phyloP scores from a whole-genome alignment of 2,888 invertebrate species.

The Leptinotarsa rubiginosa region DNA sequence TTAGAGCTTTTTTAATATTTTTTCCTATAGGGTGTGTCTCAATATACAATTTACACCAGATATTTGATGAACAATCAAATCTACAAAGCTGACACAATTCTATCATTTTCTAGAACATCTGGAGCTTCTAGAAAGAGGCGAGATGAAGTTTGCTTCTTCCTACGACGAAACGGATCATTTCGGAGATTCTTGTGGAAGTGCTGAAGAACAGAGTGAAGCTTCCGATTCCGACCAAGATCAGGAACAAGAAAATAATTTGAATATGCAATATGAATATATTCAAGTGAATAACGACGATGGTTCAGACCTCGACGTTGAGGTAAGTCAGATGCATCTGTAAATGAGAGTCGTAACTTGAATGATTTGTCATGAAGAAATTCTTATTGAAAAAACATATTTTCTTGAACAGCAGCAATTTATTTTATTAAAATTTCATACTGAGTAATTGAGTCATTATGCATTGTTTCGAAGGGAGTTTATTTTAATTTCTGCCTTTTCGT shows the following conservation, averaged over 20 bases:
- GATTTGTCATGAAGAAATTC: no score
- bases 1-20: no score
- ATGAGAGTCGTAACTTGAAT: no score
- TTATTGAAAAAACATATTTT: no score
- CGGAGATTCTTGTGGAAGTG: conserved; percentile 72
- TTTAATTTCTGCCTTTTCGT: conserved; percentile 32
- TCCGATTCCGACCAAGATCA: conserved; percentile 71
- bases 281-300: conserved; percentile 64
- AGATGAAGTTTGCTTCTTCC: conserved; percentile 82
- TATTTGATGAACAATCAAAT: no score
- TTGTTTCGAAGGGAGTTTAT: no score
- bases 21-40: no score
- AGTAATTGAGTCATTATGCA: no score
- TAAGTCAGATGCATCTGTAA: conserved; percentile 40
- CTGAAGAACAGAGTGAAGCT: conserved; percentile 78
- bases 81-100: no score
- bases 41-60: no score
- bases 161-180: conserved; percentile 64
- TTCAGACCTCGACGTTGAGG: conserved; percentile 71
- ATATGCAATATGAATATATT: conserved; percentile 65
- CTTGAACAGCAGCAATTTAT: no score
- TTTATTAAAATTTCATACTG: no score
- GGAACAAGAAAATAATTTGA: conserved; percentile 63
- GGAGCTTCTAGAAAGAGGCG: conserved; percentile 86
- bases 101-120: conserved; percentile 73